These are phyloP conservation scores for Saguinus imperator DNA, from an alignment of 2,113 vertebrate species.

Conservation along the genomic window DNA sequence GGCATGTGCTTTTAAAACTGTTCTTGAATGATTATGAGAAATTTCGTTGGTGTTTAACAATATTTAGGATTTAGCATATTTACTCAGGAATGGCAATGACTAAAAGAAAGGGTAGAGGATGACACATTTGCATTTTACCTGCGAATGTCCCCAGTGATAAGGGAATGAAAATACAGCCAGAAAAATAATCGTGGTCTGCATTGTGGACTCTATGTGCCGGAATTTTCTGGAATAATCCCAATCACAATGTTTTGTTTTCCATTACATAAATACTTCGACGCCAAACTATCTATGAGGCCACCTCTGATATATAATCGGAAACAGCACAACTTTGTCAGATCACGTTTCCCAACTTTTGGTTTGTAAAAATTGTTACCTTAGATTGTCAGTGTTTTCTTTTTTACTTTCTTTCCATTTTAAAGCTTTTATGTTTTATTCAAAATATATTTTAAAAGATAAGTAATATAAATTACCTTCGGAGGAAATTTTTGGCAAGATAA, in stretches of 20 bases:
- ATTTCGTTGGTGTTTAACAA: background rate
- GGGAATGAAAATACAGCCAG: background rate
- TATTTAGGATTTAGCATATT: background rate
- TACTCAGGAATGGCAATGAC: background rate
- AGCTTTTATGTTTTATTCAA: background rate
- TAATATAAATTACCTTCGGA: slow-evolving; percentile 11
- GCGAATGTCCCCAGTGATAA: background rate
- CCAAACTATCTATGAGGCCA: background rate
- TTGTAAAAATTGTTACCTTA: background rate
- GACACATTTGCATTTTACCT: background rate
- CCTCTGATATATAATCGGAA: background rate
- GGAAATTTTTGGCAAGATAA: slow-evolving; percentile 22
- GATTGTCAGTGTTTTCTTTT: too few relatives aligned
- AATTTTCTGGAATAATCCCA: background rate
- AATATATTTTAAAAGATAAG: slow-evolving; percentile 40
- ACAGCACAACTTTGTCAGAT: background rate
- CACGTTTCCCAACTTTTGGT: background rate
- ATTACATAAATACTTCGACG: background rate
- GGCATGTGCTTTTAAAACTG: background rate
- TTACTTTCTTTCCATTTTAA: too few relatives aligned
- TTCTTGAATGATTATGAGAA: background rate
- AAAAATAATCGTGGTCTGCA: background rate
- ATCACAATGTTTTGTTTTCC: background rate
- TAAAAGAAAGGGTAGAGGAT: background rate
- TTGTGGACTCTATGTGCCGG: background rate